Evolutionary conservation across 2,113 vertebrate species (phyloP), one percentile per base, ranked within the genome.

Genomic region (Elanoides forficatus): DNA sequence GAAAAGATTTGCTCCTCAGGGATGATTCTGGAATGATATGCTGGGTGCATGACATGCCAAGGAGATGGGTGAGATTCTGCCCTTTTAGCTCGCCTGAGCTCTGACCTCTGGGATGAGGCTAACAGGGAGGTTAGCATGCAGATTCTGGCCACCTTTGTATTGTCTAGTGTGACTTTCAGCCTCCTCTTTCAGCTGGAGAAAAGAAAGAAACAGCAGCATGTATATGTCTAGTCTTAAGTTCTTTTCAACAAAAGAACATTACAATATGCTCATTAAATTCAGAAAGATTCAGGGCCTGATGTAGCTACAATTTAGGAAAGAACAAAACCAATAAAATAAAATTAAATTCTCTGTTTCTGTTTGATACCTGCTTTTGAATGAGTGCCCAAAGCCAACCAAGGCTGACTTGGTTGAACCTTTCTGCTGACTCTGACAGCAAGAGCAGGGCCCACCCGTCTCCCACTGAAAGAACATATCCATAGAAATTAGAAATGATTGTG

Each of bases 111-210:
- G 60, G 52, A 25, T 15, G 12, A 74, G 43, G 53, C 23, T 52
- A 15, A 10, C 2, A 2, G 18, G 58, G 53, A 86, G 23, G 7
- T 27, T 20, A 34, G 14, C 0, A 3, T 4, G 27, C 2, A 17
- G 11, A 18, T 36, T 30, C 68, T 86, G 50, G 56, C 42, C 76
- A 43, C 11, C 27, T 75, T 25, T 53, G 42, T 26, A 11, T 30
- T n/a, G 19, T 7, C 68, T 9, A 30, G 36, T 52, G 30, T 0
- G 4, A 73, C 23, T 71, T 70, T 42, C 26, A 85, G 45, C 26
- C 47, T 94, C 21, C 38, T 82, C 6, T 63, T 94, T 78, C 32
- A 73, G 43, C 26, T 66, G 27, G 15, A 62, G 45, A 50, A 72
- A 52, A 14, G 14, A 80, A 74, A 78, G 48, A 45, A 48, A 32